Conservation (phyloP, 2,113 vertebrate species). For the Tupaia tana region DNA sequence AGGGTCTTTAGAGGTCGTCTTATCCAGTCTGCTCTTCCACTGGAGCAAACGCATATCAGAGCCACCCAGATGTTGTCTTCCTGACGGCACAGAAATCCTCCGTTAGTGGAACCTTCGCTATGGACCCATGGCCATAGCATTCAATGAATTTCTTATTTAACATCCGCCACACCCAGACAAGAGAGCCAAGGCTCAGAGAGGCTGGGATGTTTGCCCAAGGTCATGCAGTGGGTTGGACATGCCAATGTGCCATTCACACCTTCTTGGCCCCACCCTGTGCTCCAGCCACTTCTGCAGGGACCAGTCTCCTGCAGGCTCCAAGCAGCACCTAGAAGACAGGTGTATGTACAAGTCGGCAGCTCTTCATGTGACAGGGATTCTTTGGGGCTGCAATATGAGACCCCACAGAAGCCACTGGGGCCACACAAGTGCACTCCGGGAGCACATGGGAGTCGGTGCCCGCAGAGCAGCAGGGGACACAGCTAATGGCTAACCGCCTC, state of each 20-base stretch:
- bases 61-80: not conserved
- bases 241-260: not conserved
- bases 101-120: not conserved
- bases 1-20: not conserved
- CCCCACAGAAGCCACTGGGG: not conserved
- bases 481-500: not conserved
- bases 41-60: not conserved
- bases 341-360: fast-evolving
- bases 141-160: not conserved
- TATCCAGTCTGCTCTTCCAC: not conserved
- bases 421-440: not conserved
- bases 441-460: not conserved
- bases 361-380: not conserved
- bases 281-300: not conserved
- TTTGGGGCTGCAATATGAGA: not conserved
- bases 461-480: not conserved
- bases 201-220: not conserved
- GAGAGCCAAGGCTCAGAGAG: conserved; percentile 22
- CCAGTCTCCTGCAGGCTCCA: not conserved
- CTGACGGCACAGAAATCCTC: not conserved
- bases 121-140: not conserved
- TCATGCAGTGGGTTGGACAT: not conserved
- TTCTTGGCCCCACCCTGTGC: not conserved
- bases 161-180: not conserved
- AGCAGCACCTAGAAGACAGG: not conserved